Evolutionary conservation across 2,797 vertebrate species (phyloP).

Genomic region (Hephaestus fuliginosus): DNA sequence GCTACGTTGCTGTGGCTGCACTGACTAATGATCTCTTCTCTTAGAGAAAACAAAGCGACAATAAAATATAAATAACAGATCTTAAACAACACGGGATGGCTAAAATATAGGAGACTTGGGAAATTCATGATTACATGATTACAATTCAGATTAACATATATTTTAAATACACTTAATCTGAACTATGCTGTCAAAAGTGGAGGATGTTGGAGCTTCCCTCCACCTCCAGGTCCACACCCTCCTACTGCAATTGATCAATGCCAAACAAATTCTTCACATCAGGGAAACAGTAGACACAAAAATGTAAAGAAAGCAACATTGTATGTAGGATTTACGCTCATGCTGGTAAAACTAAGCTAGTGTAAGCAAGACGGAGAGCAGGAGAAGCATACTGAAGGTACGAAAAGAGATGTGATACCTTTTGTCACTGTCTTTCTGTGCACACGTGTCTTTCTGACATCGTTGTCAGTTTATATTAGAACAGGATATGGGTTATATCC

Average conservation of each 20-base stretch:
- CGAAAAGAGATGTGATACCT: conserved; percentile 26
- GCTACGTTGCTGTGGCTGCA: not conserved
- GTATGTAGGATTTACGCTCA: not conserved
- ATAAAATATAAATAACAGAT: not conserved
- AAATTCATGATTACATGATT: too few species aligned
- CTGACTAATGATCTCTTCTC: not conserved
- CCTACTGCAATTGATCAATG: too few species aligned
- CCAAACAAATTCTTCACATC: too few species aligned
- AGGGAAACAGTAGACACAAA: not conserved
- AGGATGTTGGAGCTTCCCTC: not conserved
- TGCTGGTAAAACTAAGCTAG: not conserved
- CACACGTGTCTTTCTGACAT: conserved; percentile 41
- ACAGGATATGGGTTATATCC: conserved; percentile 30
- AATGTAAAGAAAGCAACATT: not conserved
- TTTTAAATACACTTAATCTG: conserved; percentile 9
- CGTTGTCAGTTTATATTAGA: conserved; percentile 48
- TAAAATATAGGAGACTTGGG: not conserved
- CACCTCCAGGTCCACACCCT: too few species aligned
- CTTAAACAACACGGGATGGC: too few species aligned
- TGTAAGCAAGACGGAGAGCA: conserved; percentile 10
- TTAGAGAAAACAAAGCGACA: not conserved
- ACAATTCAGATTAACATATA: not conserved
- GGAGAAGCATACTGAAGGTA: conserved; percentile 1
- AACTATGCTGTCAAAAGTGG: not conserved
- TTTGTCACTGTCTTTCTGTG: conserved; percentile 36